Evolutionary conservation across 53 echinoderm and acorn worm species (phyloP).

Genomic region (Actinopyga echinites): DNA sequence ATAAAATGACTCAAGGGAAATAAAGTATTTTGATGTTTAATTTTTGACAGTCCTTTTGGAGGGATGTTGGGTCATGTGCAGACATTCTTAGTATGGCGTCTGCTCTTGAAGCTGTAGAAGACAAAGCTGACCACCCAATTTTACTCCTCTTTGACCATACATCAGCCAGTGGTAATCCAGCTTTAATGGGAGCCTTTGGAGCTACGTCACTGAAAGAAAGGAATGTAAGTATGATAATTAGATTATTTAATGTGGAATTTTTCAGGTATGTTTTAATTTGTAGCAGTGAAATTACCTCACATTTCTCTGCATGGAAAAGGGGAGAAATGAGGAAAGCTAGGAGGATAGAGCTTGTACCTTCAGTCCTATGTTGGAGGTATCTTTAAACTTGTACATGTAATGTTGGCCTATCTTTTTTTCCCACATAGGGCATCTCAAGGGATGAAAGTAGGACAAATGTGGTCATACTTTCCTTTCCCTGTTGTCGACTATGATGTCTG

Average conservation of each 20-base stretch:
- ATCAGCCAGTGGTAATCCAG: slow-evolving; percentile 53
- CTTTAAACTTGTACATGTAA: too few species aligned
- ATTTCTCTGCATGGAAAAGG: too few species aligned
- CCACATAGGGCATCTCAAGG: too few species aligned
- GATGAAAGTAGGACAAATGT: too few species aligned
- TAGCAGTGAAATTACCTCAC: too few species aligned
- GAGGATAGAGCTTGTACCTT: too few species aligned
- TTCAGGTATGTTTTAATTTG: background rate
- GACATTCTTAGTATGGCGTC: slow-evolving; percentile 78
- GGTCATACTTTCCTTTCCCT: too few species aligned
- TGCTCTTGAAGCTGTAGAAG: slow-evolving; percentile 43
- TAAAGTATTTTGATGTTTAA: background rate
- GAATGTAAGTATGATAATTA: slow-evolving; percentile 33
- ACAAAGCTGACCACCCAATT: slow-evolving; percentile 44
- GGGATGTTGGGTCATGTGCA: slow-evolving; percentile 68
- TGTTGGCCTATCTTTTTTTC: too few species aligned
- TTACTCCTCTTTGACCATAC: slow-evolving; percentile 59
- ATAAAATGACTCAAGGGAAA: background rate
- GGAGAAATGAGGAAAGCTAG: too few species aligned
- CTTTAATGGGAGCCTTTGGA: slow-evolving; percentile 54
- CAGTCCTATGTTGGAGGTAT: too few species aligned
- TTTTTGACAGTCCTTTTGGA: slow-evolving; percentile 72
- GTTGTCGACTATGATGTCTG: too few species aligned
- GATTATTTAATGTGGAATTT: background rate
- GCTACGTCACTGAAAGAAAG: slow-evolving; percentile 23